Evolutionary conservation across 2,113 vertebrate genomes (phyloP).

Genomic region (Rhombomys opimus): DNA sequence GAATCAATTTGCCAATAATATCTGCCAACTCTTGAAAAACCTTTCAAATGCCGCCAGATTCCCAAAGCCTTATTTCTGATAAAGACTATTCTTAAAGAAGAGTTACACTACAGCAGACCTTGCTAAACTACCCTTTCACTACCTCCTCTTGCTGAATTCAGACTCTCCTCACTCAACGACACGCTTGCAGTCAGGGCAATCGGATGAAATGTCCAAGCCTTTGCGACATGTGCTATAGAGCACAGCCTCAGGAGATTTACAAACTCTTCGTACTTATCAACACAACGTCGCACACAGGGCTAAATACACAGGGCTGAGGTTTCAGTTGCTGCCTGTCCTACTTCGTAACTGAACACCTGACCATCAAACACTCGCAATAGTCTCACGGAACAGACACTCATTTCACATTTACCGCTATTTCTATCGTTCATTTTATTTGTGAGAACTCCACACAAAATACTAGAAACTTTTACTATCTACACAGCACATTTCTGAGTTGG

Average conservation of each 20-base stretch:
- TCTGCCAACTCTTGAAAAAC: neutral
- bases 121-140: neutral
- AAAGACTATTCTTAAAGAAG: neutral
- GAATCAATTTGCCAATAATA: neutral
- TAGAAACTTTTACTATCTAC: slow-evolving; percentile 13
- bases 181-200: neutral
- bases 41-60: neutral
- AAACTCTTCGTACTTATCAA: neutral
- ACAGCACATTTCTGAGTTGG: neutral
- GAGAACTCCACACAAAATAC: neutral
- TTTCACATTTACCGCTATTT: neutral
- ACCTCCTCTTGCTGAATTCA: neutral
- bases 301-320: neutral
- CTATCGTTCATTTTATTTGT: neutral
- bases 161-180: neutral
- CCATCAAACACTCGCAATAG: neutral
- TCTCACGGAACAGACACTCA: neutral
- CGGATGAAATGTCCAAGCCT: neutral
- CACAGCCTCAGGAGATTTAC: neutral
- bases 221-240: neutral
- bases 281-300: neutral
- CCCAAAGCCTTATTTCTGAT: slow-evolving; percentile 7
- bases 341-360: neutral
- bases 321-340: neutral
- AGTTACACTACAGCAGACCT: neutral